These are phyloP conservation scores for Drosophila eohydei DNA, from an alignment of 2,888 invertebrate species.

Conservation along the genomic window DNA sequence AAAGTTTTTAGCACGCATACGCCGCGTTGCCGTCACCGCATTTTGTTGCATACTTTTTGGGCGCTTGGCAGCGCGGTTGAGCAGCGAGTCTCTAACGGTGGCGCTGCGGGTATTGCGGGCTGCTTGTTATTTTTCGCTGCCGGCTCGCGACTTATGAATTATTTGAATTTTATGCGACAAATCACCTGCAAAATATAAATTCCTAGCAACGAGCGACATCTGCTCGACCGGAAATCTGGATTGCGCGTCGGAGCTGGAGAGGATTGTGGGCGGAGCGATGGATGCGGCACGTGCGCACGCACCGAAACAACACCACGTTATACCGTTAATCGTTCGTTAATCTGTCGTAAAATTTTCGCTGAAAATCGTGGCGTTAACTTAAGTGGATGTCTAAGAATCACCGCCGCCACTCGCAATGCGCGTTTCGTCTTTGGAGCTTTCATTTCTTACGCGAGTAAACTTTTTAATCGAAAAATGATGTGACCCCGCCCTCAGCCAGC, in stretches of 20 bases:
- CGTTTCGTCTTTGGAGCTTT: constrained; percentile 39
- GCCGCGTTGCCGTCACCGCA: constrained; percentile 63
- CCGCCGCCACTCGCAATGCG: constrained; percentile 23
- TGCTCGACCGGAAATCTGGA: constrained; percentile 15
- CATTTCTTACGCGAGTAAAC: constrained; percentile 50
- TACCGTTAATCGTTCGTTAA: constrained; percentile 79
- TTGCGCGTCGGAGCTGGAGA: constrained; percentile 1
- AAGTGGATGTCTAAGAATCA: constrained; percentile 75
- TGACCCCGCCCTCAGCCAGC: constrained; percentile 26
- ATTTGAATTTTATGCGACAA: constrained; percentile 81
- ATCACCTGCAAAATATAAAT: constrained; percentile 80
- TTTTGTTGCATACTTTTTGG: constrained; percentile 75
- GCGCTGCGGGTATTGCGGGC: constrained; percentile 42
- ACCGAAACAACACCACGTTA: constrained; percentile 63
- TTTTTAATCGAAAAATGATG: constrained; percentile 80
- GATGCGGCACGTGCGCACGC: constrained; percentile 66
- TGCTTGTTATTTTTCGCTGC: constrained; percentile 70
- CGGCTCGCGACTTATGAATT: constrained; percentile 73
- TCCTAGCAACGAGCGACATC: constrained; percentile 54
- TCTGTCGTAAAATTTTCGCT: constrained; percentile 73
- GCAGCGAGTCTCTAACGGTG: neutral
- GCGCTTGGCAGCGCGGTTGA: constrained; percentile 59
- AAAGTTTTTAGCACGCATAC: constrained; percentile 77
- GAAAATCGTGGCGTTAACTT: constrained; percentile 57
- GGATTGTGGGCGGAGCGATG: no score